Percentiles rank a stretch among this genome's conserved stretches.
These are phyloP conservation scores for Escarpia spicata DNA, from an alignment of 2,888 invertebrate species.

Conservation along the genomic window DNA sequence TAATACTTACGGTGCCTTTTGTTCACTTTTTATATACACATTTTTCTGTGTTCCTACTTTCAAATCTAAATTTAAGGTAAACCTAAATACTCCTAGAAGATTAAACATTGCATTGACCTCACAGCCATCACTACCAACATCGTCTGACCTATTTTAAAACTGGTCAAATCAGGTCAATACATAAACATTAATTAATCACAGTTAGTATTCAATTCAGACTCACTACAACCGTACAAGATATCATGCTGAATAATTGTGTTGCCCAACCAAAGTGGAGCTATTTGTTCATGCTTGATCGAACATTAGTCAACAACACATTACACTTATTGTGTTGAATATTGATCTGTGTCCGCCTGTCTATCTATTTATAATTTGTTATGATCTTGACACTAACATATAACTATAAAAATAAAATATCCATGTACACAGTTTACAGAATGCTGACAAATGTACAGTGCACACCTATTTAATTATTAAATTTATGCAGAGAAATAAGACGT, in stretches of 20 bases:
- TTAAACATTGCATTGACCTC: too few relatives aligned
- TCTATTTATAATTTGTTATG: too few relatives aligned
- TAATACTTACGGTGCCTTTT: neutral
- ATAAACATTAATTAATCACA: neutral
- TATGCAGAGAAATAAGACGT: too few relatives aligned
- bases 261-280: neutral
- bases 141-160: neutral
- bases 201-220: neutral
- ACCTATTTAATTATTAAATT: too few relatives aligned
- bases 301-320: neutral
- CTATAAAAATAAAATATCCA: too few relatives aligned
- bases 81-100: neutral
- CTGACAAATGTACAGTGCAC: too few relatives aligned
- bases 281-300: neutral
- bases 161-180: neutral
- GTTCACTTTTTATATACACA: neutral
- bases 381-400: neutral
- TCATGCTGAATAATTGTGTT: neutral
- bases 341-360: too few relatives aligned
- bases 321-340: neutral
- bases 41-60: neutral
- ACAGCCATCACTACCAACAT: too few relatives aligned
- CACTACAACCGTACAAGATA: neutral
- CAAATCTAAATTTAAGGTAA: neutral
- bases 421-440: too few relatives aligned